Conservation (phyloP, 64 coral and sea anemone genomes). For the Porites australiensis region DNA sequence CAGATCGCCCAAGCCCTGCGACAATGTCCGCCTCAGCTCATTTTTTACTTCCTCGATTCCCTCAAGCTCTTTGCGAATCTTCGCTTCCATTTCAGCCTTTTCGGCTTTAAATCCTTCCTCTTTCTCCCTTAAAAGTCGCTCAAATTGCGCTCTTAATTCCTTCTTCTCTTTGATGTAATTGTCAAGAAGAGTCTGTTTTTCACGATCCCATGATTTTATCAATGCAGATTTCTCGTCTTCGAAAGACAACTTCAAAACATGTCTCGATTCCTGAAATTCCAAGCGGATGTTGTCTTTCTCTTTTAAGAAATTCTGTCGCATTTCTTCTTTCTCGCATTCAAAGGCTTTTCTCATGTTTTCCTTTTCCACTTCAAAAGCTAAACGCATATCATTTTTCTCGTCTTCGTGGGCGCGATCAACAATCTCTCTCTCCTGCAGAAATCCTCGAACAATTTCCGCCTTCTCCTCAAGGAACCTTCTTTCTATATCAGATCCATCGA, state of each 20-base stretch:
- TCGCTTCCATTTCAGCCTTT: conserved; percentile 85
- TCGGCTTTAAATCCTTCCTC: conserved; percentile 81
- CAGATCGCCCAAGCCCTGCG: conserved; percentile 79
- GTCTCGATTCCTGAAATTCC: conserved; percentile 96
- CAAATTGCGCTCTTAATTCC: conserved; percentile 78
- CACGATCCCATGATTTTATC: conserved; percentile 75
- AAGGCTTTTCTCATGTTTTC: conserved; percentile 89
- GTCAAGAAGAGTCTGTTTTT: conserved; percentile 79
- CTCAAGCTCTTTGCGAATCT: conserved; percentile 86
- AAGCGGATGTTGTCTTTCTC: conserved; percentile 94
- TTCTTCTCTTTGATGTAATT: conserved; percentile 84
- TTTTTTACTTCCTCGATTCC: conserved; percentile 93
- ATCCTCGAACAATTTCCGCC: conserved; percentile 94
- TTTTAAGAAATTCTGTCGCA: conserved; percentile 91
- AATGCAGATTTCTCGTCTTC: conserved; percentile 90
- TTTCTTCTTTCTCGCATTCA: conserved; percentile 94
- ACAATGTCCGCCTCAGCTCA: conserved; percentile 89
- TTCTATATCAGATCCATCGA: conserved; percentile 30
- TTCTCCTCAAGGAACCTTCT: conserved; percentile 83
- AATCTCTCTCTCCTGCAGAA: conserved; percentile 90
- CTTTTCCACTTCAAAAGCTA: conserved; percentile 87
- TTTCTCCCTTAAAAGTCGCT: conserved; percentile 63
- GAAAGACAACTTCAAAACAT: conserved; percentile 95
- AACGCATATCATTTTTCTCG: conserved; percentile 88
- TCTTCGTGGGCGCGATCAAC: conserved; percentile 87